A percentile compares a stretch with the other conserved stretches of the same genome.
Conservation (phyloP, 2,888 invertebrate species). For the Ophonus ardosiacus region DNA sequence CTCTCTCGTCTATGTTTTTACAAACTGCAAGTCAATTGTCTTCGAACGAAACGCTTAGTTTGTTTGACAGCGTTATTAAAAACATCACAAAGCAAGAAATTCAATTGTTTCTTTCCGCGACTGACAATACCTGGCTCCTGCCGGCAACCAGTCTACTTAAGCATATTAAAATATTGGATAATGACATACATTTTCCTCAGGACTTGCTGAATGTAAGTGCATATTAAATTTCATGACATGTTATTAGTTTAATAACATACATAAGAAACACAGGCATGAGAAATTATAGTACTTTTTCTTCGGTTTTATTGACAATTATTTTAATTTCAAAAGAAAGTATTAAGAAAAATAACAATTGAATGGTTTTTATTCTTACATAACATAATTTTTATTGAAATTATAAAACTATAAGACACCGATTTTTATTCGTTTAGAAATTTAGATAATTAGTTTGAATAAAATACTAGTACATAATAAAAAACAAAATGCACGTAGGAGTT, state of each 20-base stretch:
- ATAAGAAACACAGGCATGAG: neutral
- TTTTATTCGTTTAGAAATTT: no score
- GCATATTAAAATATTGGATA: slow-evolving; percentile 55
- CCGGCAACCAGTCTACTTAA: slow-evolving; percentile 31
- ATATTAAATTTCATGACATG: neutral
- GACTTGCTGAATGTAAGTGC: slow-evolving; percentile 50
- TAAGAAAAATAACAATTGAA: neutral
- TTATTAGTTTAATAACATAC: neutral
- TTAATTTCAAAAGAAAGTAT: neutral
- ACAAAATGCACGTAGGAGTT: no score
- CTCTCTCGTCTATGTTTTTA: slow-evolving; percentile 39
- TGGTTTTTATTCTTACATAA: neutral
- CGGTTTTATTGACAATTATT: neutral
- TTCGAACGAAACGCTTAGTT: slow-evolving; percentile 26
- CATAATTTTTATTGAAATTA: no score
- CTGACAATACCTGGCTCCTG: slow-evolving; percentile 31
- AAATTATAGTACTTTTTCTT: neutral
- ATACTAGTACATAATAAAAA: no score
- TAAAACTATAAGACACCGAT: no score
- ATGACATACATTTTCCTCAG: slow-evolving; percentile 47
- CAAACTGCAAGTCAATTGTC: slow-evolving; percentile 48
- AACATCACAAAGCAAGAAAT: slow-evolving; percentile 49
- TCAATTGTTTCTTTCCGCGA: slow-evolving; percentile 22
- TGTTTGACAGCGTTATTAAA: slow-evolving; percentile 26
- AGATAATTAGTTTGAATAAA: no score